Evolutionary conservation across 2,113 vertebrate species (phyloP), one percentile per base, ranked within the genome.

Genomic region (Channa maculata): DNA sequence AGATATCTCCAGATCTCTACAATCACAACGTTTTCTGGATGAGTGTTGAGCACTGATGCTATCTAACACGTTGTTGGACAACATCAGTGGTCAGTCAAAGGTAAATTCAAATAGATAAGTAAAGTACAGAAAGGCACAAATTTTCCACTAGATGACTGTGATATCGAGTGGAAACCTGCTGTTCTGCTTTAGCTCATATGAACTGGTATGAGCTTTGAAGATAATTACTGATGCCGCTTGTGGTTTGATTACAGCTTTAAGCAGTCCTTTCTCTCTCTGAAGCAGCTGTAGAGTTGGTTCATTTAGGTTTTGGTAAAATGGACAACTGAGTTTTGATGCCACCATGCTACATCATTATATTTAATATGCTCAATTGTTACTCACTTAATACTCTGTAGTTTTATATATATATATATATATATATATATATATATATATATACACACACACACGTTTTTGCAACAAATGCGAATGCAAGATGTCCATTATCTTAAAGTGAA

Each of bases 181-280:
- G 39, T n/a, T 66, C 34, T 24, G 63, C 55, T 41, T 63, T 41
- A 49, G 57, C 24, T 63, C 59, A 49, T 6, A 12, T 51, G 36
- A 15, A 64, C 71, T 68, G 15, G 70, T 60, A 64, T 38, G 49
- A 80, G 69, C 65, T 43, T n/a, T 2, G 57, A 62, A 58, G 71
- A 66, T 86, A 62, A 82, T 83, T 72, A 77, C 52, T 59, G 66
- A 48, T 54, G 69, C 70, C 61, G 77, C 66, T 62, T 64, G 70
- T 55, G 72, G 65, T 70, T 67, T 82, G 72, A 84, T 85, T 80
- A 51, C 15, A 84, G 54, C 53, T 34, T 62, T 41, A 13, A 61
- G 44, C 37, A 34, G 61, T 2, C 0, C 15, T 45, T 77, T 68
- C 64, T 44, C 41, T 36, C 3, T 79, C 45, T 49, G 49, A 11